Percentiles rank a stretch among this genome's conserved stretches.
Evolutionary conservation across 2,113 vertebrate genomes (phyloP).

Genomic region (Donacobius atricapilla): DNA sequence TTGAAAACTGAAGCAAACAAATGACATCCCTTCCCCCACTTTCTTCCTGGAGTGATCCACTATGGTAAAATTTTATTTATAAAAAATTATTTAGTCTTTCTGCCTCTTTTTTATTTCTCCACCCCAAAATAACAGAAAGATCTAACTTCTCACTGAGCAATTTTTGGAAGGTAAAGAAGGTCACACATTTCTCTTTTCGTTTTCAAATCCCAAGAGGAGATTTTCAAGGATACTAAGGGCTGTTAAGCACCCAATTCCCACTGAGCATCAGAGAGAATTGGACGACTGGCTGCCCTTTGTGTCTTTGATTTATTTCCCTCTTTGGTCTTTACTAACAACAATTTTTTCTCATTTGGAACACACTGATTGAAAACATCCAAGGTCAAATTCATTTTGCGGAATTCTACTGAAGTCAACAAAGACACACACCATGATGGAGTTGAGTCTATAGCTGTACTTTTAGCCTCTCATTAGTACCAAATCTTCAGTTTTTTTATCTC

Average conservation of each 20-base stretch:
- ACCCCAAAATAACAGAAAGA: neutral
- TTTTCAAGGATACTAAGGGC: constrained; percentile 62
- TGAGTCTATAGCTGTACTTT: constrained; percentile 27
- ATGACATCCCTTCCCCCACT: neutral
- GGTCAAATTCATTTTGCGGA: constrained; percentile 56
- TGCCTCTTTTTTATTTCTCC: neutral
- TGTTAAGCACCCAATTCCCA: constrained; percentile 67
- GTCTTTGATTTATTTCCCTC: constrained; percentile 64
- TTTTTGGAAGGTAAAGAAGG: constrained; percentile 53
- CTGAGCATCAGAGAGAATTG: constrained; percentile 52
- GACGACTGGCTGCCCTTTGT: constrained; percentile 62
- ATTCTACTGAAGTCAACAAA: constrained; percentile 60
- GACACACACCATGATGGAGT: constrained; percentile 35
- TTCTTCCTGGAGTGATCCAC: neutral
- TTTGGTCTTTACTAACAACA: constrained; percentile 66
- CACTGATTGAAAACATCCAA: constrained; percentile 65
- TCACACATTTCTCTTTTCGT: constrained; percentile 35
- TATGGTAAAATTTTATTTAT: neutral
- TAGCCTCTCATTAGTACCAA: constrained; percentile 36
- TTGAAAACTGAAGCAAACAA: neutral
- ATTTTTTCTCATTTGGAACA: constrained; percentile 68
- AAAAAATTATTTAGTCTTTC: neutral
- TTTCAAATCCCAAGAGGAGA: constrained; percentile 52
- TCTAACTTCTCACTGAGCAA: neutral
- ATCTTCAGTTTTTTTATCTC: neutral